Conservation (phyloP, 2,113 vertebrate genomes). For the Chaetops frenatus region DNA sequence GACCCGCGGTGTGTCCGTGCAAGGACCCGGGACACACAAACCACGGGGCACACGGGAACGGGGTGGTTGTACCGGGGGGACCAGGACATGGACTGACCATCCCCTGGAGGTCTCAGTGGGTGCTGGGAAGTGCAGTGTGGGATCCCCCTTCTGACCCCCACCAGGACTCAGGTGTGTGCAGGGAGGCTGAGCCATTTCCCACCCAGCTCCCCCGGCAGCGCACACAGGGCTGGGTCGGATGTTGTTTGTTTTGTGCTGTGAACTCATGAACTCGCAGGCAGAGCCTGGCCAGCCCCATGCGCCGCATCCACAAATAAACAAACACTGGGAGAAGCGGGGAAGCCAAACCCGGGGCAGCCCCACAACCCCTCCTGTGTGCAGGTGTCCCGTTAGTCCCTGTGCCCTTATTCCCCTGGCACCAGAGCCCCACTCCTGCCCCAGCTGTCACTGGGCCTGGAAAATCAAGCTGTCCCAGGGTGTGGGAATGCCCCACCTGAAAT, state of each 20-base stretch:
- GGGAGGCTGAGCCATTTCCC: background rate
- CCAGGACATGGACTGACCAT: background rate
- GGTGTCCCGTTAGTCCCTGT: rapidly evolving
- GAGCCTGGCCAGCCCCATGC: background rate
- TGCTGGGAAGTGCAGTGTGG: rapidly evolving
- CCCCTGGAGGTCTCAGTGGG: background rate
- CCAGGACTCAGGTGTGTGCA: rapidly evolving
- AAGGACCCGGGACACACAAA: background rate
- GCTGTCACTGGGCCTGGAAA: rapidly evolving
- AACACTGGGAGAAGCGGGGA: background rate
- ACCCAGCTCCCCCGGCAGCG: background rate
- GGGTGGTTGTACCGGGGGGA: rapidly evolving
- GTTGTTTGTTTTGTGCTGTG: background rate
- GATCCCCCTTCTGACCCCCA: background rate
- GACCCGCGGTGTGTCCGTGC: rapidly evolving
- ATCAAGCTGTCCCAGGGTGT: rapidly evolving
- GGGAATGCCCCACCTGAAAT: background rate
- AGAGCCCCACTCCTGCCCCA: background rate
- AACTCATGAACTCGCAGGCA: background rate
- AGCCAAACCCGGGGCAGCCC: background rate
- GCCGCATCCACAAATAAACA: conserved; percentile 21
- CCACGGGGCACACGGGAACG: rapidly evolving
- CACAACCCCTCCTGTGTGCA: background rate
- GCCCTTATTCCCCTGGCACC: rapidly evolving
- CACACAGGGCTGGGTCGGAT: background rate